Conservation (phyloP, 2,113 vertebrate genomes). For the Semnopithecus entellus region DNA sequence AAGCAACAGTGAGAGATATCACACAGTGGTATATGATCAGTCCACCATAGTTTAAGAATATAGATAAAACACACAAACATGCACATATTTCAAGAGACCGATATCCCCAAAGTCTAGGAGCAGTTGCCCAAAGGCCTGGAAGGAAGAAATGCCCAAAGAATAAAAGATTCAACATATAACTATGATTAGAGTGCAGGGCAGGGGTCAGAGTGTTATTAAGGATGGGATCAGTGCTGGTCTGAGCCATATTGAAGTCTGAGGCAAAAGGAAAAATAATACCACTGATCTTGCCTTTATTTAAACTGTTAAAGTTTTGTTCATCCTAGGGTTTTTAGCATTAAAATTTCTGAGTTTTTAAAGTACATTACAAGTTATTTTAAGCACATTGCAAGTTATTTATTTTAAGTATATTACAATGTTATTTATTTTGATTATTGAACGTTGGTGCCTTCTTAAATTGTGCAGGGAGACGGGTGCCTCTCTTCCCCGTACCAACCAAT, state of each 20-base stretch:
- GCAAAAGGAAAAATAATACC: not conserved
- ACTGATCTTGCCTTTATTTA: not conserved
- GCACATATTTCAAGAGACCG: not conserved
- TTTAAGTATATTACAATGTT: not conserved
- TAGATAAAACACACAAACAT: too few species aligned
- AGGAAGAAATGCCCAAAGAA: not conserved
- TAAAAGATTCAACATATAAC: not conserved
- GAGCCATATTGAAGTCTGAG: not conserved
- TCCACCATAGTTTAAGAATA: not conserved
- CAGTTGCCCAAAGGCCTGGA: not conserved
- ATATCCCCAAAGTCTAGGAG: not conserved
- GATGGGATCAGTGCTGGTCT: not conserved
- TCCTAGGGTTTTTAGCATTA: not conserved
- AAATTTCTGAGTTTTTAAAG: not conserved
- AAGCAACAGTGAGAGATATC: not conserved
- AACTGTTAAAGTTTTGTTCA: not conserved
- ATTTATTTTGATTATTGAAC: not conserved
- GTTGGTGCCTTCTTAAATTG: not conserved
- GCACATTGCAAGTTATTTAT: not conserved
- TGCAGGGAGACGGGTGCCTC: not conserved
- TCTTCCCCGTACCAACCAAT: not conserved
- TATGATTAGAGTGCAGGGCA: not conserved
- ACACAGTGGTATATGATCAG: accelerated
- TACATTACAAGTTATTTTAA: not conserved
- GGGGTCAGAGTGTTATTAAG: not conserved